Base-by-base conservation (phyloP, 2,888 invertebrate species). In the Alviniconcha strummeri region DNA sequence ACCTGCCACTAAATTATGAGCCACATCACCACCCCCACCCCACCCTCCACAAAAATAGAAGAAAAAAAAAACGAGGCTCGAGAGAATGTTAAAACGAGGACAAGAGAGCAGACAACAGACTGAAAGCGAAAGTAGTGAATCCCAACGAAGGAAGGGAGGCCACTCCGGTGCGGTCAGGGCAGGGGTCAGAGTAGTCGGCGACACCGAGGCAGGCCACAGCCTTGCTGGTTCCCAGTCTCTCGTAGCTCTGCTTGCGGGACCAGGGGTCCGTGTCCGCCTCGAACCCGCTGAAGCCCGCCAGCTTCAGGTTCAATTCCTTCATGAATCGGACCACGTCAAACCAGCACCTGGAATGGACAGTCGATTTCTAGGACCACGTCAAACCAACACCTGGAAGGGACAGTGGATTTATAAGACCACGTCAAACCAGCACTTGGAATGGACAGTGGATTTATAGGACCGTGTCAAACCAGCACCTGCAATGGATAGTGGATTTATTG, bases 221-320 rank as follows among this genome's bases (percentile, higher is more conserved):
- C 60, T 60, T 77, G 19, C 0, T 6, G 7, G 7, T 17, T n/a
- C 56, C 57, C 19, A 15, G 11, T 7, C 8, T n/a, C 1, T 4
- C 64, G 36, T 52, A 7, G 13, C 6, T 36, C 64, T 52, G 5
- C 13, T 7, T 13, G 15, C 78, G 64, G 8, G 78, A 60, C n/a
- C n/a, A 78, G 36, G 13, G 15, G 52, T 78, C 78, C 36, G 57
- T 4, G 36, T 4, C 9, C 19, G 64, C 6, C 13, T 15, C 11
- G 36, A 64, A 15, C 4, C 15, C 6, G 52, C 64, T 78, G 52
- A 52, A 9, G 11, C 78, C 78, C 11, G 64, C 78, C 64, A 52
- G 64, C 36, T 19, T 78, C n/a, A 78, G 78, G 78, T 78, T 60
- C 64, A 78, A 64, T 8, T 36, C 52, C 52, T n/a, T 17, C 52